Percentiles rank a stretch among this genome's conserved stretches.
phyloP scores from a whole-genome alignment of 2,888 invertebrate genomes.

The Spisula solida region DNA sequence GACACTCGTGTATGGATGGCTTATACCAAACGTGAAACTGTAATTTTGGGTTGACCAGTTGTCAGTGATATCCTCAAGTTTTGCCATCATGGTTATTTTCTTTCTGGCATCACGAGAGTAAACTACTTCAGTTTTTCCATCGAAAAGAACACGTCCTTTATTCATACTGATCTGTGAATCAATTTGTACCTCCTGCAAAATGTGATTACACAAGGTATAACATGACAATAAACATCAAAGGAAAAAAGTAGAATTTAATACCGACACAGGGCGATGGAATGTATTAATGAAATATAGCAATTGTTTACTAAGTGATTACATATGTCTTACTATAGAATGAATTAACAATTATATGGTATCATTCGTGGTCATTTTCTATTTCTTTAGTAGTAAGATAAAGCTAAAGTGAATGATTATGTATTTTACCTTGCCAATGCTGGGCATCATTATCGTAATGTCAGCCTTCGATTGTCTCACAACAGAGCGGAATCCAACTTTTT shows the following conservation, averaged over 20 bases:
- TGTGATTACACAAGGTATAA: too few relatives aligned
- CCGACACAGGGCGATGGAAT: too few relatives aligned
- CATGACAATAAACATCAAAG: too few relatives aligned
- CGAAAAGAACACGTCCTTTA: slow-evolving; percentile 74
- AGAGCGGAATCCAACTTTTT: slow-evolving; percentile 72
- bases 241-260: too few relatives aligned
- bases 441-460: slow-evolving; percentile 75
- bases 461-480: slow-evolving; percentile 68
- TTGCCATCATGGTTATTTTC: slow-evolving; percentile 75
- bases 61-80: slow-evolving; percentile 74
- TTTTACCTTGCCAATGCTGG: slow-evolving; percentile 77
- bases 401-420: not conserved
- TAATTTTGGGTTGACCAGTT: slow-evolving; percentile 73
- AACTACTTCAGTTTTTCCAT: slow-evolving; percentile 77
- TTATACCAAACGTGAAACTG: slow-evolving; percentile 74
- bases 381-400: not conserved
- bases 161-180: slow-evolving; percentile 76
- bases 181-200: slow-evolving; percentile 75
- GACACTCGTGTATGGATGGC: slow-evolving; percentile 79
- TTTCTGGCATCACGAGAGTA: slow-evolving; percentile 78
- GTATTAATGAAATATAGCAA: too few relatives aligned
- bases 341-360: not conserved
- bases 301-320: too few relatives aligned
- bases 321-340: not conserved
- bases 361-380: not conserved